Base-by-base conservation (phyloP, 2,888 invertebrate genomes). In the Sphaerophoria rueppellii region DNA sequence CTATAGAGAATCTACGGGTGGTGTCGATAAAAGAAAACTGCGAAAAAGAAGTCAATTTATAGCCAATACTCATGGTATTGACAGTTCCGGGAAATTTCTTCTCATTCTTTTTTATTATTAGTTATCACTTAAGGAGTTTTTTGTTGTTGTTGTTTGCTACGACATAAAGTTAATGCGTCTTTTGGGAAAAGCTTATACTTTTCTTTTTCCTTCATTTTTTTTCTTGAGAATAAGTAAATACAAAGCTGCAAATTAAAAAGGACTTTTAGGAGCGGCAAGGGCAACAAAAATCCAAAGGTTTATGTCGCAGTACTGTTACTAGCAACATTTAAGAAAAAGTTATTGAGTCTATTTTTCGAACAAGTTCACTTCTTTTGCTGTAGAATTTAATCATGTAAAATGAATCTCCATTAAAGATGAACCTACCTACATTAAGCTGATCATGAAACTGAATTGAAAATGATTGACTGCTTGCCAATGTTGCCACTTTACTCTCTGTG, bases 11-110 rank as follows among this genome's bases (percentile, higher is more conserved):
- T 43, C 43, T 50, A 48, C 32, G 32, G 61, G 34, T 24, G 24
- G 24, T 24, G 24, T 24, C 54, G 73, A 60, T 73, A 69, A 79
- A 73, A 9, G 60, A 54, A 50, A 63, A 50, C 57, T 14, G 50
- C 50, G 69, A 32, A 35, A 34, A 54, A 70, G 46, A 52, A 24
- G 46, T 43, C 58, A 58, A 60, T 61, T 50, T 40, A 52, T 52
- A 52, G 48, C 11, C 24, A 46, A 12, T 16, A 4, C 52, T 40
- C 52, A 9, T 14, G 61, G 12, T 74, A 65, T 63, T 65, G 74
- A 52, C 48, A 48, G 57, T 50, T 50, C 50, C 50, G 50, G 50
- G 50, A 50, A 50, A 16, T 50, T 48, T 40, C 9, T 1, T n/a
- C 6, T 14, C 11, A 3, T 50, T 50, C 16, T 50, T 16, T 50